Evolutionary conservation across 1,140 invertebrate genomes (phyloP), one percentile per base, ranked within the genome.

Genomic region (Hermetia illucens): DNA sequence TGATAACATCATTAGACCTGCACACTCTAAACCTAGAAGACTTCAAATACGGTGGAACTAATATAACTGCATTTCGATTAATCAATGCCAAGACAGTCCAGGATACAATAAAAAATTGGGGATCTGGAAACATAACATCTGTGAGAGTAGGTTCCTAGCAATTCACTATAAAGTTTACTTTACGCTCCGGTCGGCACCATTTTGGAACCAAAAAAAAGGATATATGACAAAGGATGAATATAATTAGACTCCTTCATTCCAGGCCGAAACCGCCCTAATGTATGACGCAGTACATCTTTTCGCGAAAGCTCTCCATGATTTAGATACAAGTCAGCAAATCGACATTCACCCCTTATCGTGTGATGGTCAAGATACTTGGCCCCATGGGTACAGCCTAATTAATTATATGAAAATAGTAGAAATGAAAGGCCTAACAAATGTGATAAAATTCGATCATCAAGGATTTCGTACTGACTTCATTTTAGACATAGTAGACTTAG

Each of bases 381-480:
- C 80, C 5, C 85, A 93, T 53, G 93, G 93, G 36, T 87, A 89
- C 58, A 91, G 85, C 45, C 70, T 97, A 18, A 87, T 94, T 40
- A 96, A 96, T 68, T 96, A 95, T 54, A 95, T 97, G 88, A 93
- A 91, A 72, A 85, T 92, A 50, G 91, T 90, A 8, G 84, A 90
- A 61, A 86, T 92, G 69, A 75, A 79, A 45, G 92, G 92, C 2
- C 62, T 95, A 44, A 94, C 90, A 2, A 90, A 91, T 24, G 77
- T 83, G 12, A 90, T 96, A 44, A 88, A 90, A 59, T 95, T 96
- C 58, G 88, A 94, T 65, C 82, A 91, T 55, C 79, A 90, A 65
- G 90, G 91, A 21, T 91, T 89, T 58, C 69, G 92, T 40, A 83
- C 83, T 2, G 85, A 94, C 61, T 92, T 94, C 52, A 75, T 81